A percentile compares a stretch with the other conserved stretches of the same genome.
These are phyloP conservation scores for Zoanthus sansibaricus DNA, from an alignment of 92 coral and sea anemone genomes.

Conservation along the genomic window DNA sequence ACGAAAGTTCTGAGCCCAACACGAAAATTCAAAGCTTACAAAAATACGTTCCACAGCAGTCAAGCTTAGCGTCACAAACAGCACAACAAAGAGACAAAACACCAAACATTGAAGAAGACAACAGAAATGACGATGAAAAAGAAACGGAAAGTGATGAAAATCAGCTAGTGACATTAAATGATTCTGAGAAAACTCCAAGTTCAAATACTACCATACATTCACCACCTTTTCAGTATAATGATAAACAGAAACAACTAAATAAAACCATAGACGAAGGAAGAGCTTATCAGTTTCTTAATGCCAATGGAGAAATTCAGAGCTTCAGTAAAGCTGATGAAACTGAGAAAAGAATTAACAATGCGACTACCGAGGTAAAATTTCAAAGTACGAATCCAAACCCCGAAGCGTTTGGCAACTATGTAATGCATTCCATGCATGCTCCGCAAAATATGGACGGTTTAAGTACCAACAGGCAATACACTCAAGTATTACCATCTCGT, in stretches of 20 bases:
- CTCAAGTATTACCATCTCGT: not conserved
- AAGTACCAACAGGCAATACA: not conserved
- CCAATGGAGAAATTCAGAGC: constrained; percentile 37
- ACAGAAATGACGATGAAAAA: constrained; percentile 2
- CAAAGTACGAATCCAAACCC: not conserved
- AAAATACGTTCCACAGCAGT: not conserved
- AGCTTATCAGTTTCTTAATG: constrained; percentile 30
- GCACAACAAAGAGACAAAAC: constrained; percentile 10
- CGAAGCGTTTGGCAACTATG: not conserved
- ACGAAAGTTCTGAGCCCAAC: not conserved
- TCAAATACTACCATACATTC: not conserved
- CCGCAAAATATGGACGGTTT: not conserved
- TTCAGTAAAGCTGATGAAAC: constrained; percentile 9
- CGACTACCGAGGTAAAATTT: not conserved
- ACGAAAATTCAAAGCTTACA: not conserved
- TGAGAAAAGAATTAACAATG: not conserved
- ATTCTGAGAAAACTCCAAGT: not conserved
- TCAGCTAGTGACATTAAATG: not conserved
- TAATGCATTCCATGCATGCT: not conserved
- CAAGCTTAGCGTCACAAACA: not conserved
- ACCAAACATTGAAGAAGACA: not conserved
- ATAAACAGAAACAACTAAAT: not conserved
- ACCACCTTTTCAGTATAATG: constrained; percentile 11
- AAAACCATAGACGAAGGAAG: not conserved
- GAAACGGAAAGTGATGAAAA: not conserved